A percentile compares a stretch with the other conserved stretches of the same genome.
Conservation (phyloP, 1,140 invertebrate genomes). For the Galleria mellonella region DNA sequence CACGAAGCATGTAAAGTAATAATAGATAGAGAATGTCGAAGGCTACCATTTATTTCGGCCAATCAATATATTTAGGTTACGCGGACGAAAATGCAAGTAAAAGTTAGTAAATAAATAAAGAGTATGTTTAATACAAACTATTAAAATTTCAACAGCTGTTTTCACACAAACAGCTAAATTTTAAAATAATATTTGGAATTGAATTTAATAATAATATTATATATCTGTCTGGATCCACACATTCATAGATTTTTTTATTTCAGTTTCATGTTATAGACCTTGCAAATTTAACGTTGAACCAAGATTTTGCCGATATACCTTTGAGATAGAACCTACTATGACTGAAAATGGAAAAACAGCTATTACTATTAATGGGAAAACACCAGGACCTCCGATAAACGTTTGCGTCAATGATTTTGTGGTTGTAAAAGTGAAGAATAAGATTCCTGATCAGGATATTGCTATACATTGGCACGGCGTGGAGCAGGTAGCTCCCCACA, state of each 20-base stretch:
- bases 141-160: too few relatives aligned
- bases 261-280: conserved; percentile 61
- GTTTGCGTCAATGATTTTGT: conserved; percentile 90
- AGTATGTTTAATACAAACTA: too few relatives aligned
- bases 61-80: too few relatives aligned
- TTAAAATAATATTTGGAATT: too few relatives aligned
- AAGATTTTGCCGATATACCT: conserved; percentile 50
- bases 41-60: too few relatives aligned
- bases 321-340: conserved; percentile 46
- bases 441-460: conserved; percentile 78
- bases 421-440: conserved; percentile 86
- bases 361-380: conserved; percentile 83
- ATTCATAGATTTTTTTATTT: conserved; percentile 38
- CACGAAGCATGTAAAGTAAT: too few relatives aligned
- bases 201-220: too few relatives aligned
- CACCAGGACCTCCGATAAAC: conserved; percentile 89
- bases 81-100: too few relatives aligned
- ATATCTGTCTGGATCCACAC: too few relatives aligned
- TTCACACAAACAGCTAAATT: too few relatives aligned
- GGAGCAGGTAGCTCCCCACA: conserved; percentile 83
- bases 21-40: too few relatives aligned
- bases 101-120: too few relatives aligned
- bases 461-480: conserved; percentile 88
- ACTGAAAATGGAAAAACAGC: conserved; percentile 34
- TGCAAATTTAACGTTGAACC: conserved; percentile 71